Base-by-base conservation (phyloP, 2,888 invertebrate species). In the Sabatieria punctata region DNA sequence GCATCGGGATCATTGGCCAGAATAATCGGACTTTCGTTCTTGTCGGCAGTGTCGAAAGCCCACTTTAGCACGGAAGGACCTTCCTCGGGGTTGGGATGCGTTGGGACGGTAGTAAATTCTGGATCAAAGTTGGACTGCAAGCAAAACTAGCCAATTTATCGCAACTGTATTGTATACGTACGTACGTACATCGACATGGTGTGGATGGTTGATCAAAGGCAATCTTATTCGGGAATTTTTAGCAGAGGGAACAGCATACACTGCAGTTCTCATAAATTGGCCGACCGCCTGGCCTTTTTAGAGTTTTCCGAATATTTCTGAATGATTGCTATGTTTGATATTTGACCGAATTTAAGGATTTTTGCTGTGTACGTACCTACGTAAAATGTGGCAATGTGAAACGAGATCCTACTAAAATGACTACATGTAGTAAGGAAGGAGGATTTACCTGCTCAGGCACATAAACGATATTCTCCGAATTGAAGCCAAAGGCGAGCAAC, bases 1-100 rank as follows among this genome's bases (percentile, higher is more conserved):
- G 95, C 95, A 68, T 99, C 97, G 0, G 97, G 97, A 70, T 97
- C 97, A 67, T 95, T 97, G 11, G 91, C 93, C 42, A 97, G 72
- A 55, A 95, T 84, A 4, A 93, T 70, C 0, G 73, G 72, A 40
- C 79, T 78, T 0, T 73, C 73, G 52, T 75, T 73, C 43, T 71
- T 64, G 58, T 82, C 77, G 0, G 95, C 95, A 13, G 84, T 78
- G 61, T 74, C 68, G 53, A 82, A 77, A 36, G 86, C 78, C 36
- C 85, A 69, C 57, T 78, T 69, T 52, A 88, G 63, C 22, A 85
- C 80, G 54, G 80, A 78, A 60, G 78, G 76, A 0, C 85, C 85
- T 71, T 97, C 97, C 65, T 99, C 97, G 0, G 97, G 97, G 72
- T 99, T 99, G 0, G 97, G 97, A 30, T 30, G 8, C 71, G 88